Conservation (phyloP, 2,888 invertebrate species). For the Pyrochroa serraticornis region DNA sequence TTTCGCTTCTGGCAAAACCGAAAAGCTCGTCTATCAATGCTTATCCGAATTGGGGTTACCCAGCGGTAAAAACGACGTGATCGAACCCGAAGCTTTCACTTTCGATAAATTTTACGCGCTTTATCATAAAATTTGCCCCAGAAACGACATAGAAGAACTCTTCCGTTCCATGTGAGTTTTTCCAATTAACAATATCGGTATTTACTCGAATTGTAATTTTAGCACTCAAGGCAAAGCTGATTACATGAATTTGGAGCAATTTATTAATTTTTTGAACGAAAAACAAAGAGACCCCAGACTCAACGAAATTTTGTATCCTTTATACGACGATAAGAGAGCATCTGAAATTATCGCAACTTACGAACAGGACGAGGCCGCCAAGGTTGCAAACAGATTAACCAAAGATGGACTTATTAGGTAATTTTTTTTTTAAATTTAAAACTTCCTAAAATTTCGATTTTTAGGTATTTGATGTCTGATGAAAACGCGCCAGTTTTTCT, state of each 20-base stretch:
- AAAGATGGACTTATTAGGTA: constrained; percentile 93
- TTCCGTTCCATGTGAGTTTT: constrained; percentile 92
- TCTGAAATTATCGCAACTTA: constrained; percentile 92
- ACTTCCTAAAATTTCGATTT: too few relatives aligned
- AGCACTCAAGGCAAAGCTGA: constrained; percentile 92
- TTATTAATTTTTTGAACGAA: constrained; percentile 93
- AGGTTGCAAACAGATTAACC: constrained; percentile 75
- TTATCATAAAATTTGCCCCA: constrained; percentile 98
- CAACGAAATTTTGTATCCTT: constrained; percentile 97
- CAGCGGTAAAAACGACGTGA: constrained; percentile 93
- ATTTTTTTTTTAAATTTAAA: constrained; percentile 34
- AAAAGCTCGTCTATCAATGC: constrained; percentile 97
- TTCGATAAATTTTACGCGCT: constrained; percentile 98
- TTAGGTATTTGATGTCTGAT: constrained; percentile 94
- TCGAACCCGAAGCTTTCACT: constrained; percentile 93
- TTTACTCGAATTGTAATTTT: constrained; percentile 37
- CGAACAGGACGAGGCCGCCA: constrained; percentile 82
- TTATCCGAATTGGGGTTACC: constrained; percentile 92
- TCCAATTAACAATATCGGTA: background rate
- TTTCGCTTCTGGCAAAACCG: constrained; percentile 99
- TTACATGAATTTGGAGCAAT: constrained; percentile 82
- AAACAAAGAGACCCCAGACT: constrained; percentile 97
- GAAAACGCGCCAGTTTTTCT: constrained; percentile 99
- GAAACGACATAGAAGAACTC: constrained; percentile 97
- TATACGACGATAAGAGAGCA: constrained; percentile 94